Percentiles rank a stretch among this genome's conserved stretches.
phyloP scores from a whole-genome alignment of 2,888 invertebrate species.

The Notodonta ziczac region DNA sequence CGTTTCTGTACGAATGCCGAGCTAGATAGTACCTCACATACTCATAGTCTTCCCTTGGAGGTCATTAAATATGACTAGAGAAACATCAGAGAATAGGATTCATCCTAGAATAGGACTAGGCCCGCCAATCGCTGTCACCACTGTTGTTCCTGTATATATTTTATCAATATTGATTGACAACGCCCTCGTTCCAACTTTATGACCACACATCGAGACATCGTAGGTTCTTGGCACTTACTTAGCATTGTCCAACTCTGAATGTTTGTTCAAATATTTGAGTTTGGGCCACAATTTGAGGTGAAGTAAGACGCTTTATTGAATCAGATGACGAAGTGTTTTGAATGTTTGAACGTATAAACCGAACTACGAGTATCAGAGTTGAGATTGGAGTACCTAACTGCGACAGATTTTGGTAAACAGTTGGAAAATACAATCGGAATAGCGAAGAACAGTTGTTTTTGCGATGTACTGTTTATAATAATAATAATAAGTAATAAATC shows the following conservation, averaged over 20 bases:
- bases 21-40: no score
- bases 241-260: slow-evolving; percentile 44
- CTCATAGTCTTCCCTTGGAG: no score
- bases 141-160: no score
- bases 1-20: no score
- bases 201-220: slow-evolving; percentile 21
- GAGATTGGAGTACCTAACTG: background rate
- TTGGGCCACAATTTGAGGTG: slow-evolving; percentile 42
- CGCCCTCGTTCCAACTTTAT: background rate
- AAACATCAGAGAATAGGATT: no score
- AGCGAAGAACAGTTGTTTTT: no score
- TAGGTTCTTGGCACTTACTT: slow-evolving; percentile 46
- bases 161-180: no score
- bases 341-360: slow-evolving; percentile 32
- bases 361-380: background rate
- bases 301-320: slow-evolving; percentile 39
- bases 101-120: no score
- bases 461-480: no score
- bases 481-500: no score
- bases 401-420: background rate
- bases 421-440: background rate
- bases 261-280: slow-evolving; percentile 45
- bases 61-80: no score
- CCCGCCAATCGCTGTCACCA: no score
- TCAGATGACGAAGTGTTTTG: slow-evolving; percentile 42